phyloP scores from a whole-genome alignment of 2,888 invertebrate species.

The Caenorhabditis drosophilae region DNA sequence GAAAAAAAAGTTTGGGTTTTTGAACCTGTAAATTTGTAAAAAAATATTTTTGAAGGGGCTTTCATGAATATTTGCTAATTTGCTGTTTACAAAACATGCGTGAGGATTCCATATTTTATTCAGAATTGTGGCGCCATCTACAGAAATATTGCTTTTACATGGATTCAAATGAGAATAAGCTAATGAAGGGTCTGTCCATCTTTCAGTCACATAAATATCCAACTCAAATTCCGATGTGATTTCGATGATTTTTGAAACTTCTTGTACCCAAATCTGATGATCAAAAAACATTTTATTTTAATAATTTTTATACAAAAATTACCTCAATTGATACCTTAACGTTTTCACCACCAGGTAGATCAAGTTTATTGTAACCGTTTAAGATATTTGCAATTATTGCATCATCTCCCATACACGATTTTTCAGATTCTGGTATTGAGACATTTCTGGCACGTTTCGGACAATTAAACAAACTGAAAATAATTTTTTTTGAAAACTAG shows the following conservation, averaged over 20 bases:
- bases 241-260: slow-evolving; percentile 69
- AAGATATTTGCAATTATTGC: slow-evolving; percentile 48
- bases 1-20: neutral
- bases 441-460: slow-evolving; percentile 30
- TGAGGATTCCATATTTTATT: slow-evolving; percentile 66
- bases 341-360: slow-evolving; percentile 63
- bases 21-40: slow-evolving; percentile 61
- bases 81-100: slow-evolving; percentile 68
- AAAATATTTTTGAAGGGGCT: slow-evolving; percentile 68
- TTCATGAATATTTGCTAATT: slow-evolving; percentile 63
- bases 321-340: slow-evolving; percentile 67
- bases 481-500: no score
- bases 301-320: neutral
- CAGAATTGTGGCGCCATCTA: slow-evolving; percentile 65
- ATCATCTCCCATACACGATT: slow-evolving; percentile 38
- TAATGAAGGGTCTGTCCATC: slow-evolving; percentile 66
- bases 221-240: slow-evolving; percentile 69
- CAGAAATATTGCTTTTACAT: slow-evolving; percentile 69
- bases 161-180: slow-evolving; percentile 66
- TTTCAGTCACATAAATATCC: slow-evolving; percentile 69
- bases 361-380: slow-evolving; percentile 61
- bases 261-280: slow-evolving; percentile 69
- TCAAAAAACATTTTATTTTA: neutral
- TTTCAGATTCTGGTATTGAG: slow-evolving; percentile 16
- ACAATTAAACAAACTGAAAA: slow-evolving; percentile 36